Base-by-base conservation (phyloP, 2,113 vertebrate species). In the Thoracochromis brauschi region DNA sequence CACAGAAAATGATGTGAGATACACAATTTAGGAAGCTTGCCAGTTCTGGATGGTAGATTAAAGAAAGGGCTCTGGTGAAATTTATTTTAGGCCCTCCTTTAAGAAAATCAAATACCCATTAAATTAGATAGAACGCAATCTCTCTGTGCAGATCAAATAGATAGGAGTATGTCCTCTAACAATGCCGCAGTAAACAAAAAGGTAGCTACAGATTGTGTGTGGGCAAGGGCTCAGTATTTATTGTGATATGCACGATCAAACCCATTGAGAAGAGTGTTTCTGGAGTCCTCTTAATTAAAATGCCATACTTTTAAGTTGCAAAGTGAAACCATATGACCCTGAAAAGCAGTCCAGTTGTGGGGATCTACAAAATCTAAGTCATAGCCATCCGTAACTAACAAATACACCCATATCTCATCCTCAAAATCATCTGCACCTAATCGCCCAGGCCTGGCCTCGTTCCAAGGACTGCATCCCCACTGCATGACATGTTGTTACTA, bases 281-380 rank as follows among this genome's bases (percentile, higher is more conserved):
- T 63, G 33, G 14, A 71, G 31, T 85, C 8, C 4, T 16, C 9
- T 87, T 86, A 14, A 83, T 91, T 85, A 49, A 89, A 87, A 83
- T 29, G 8, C 6, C 16, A 5, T 58, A 42, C 49, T 89, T 81
- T 63, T 53, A 87, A 80, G 57, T 26, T 63, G 45, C 53, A 57
- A 85, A 93, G 57, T 88, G 42, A 91, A 91, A 87, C 55, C 87
- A 89, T 83, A 65, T 85, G 90, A 79, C 19, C 26, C 13, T 24
- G 65, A 9, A 45, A n/a, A 19, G 45, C 12, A 33, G n/a, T 75
- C 40, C 58, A 73, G 57, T 40, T 5, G 7, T 45, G 79, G 51
- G 78, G 85, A 82, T 81, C 65, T 55, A 81, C 51, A 81, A 89
- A 51, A 57, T 35, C 79, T 35, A 81, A 68, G 57, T 86, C 78